Evolutionary conservation across 2,797 vertebrate genomes (phyloP).

Genomic region (Ataeniobius toweri): DNA sequence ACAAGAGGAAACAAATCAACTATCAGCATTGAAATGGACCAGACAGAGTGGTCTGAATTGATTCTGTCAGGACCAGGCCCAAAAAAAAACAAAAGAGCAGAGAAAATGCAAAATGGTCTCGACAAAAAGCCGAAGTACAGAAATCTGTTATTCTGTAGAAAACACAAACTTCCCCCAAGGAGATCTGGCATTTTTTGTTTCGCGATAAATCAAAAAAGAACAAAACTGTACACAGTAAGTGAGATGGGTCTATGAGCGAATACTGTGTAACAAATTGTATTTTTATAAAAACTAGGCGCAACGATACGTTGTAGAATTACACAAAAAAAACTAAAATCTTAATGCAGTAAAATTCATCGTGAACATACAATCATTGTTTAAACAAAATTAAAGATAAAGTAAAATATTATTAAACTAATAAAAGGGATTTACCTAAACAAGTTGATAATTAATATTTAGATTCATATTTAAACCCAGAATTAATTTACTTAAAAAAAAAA

Average conservation of each 20-base stretch:
- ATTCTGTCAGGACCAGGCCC: background rate
- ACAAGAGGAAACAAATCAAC: too few species aligned
- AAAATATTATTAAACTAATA: background rate
- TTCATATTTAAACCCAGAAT: background rate
- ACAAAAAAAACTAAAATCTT: background rate
- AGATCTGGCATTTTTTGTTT: too few species aligned
- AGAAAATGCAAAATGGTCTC: background rate
- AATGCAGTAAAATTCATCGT: too few species aligned
- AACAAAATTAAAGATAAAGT: background rate
- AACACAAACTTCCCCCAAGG: too few species aligned
- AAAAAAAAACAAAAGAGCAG: constrained; percentile 12
- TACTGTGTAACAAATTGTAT: background rate
- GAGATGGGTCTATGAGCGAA: background rate
- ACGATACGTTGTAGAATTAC: background rate
- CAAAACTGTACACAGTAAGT: background rate
- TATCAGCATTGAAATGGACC: background rate
- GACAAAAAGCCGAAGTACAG: background rate
- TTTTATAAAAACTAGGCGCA: background rate
- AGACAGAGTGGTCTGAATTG: background rate
- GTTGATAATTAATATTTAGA: background rate
- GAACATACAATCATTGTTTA: too few species aligned
- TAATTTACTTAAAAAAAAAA: background rate
- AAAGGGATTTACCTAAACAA: background rate
- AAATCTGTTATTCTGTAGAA: background rate
- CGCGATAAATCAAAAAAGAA: background rate